A percentile compares a stretch with the other conserved stretches of the same genome.
phyloP scores from a whole-genome alignment of 2,888 invertebrate species.

The Acholoe squamosa region DNA sequence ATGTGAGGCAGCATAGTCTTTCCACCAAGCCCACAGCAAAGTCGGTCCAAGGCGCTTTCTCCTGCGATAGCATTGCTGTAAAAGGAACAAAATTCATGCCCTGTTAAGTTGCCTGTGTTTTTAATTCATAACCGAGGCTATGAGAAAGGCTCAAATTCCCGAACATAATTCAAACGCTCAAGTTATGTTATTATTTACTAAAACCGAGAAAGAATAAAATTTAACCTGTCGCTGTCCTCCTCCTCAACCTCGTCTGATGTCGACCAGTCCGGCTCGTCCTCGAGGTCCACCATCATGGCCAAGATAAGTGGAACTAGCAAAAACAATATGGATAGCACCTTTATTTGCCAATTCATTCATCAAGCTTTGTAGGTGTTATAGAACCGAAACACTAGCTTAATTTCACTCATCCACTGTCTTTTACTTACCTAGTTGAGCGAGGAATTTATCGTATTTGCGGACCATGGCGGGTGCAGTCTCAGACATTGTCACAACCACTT shows the following conservation, averaged over 20 bases:
- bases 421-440: constrained; percentile 85
- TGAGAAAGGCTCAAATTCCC: no score
- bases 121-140: no score
- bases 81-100: not conserved
- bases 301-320: constrained; percentile 90
- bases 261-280: constrained; percentile 86
- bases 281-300: constrained; percentile 84
- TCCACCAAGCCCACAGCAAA: constrained; percentile 98
- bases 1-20: constrained; percentile 95
- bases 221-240: constrained; percentile 85
- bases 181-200: no score
- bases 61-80: constrained; percentile 95
- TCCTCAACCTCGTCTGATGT: constrained; percentile 94
- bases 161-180: no score
- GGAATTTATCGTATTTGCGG: constrained; percentile 91
- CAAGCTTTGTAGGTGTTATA: no score
- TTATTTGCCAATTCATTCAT: no score
- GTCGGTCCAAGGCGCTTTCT: constrained; percentile 96
- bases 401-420: no score
- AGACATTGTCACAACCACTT: constrained; percentile 92
- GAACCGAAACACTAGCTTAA: no score
- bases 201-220: no score
- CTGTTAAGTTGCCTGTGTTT: no score
- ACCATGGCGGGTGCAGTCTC: constrained; percentile 99
- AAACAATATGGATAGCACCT: no score